Evolutionary conservation across 2,797 vertebrate genomes (phyloP).

Genomic region (Peromyscus nudipes): DNA sequence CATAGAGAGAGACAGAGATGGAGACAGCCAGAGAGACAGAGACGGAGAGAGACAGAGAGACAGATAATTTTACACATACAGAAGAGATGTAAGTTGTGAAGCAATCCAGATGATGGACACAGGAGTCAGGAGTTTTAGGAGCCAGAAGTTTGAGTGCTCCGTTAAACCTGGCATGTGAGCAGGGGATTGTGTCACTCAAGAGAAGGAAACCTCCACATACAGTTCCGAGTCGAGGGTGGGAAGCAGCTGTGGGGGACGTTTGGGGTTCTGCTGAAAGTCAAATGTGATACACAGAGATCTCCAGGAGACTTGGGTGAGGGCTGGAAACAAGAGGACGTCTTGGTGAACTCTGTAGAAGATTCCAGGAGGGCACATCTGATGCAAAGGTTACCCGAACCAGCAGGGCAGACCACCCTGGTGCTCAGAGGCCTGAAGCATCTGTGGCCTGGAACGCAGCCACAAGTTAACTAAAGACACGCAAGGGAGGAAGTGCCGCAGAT

Average conservation of each 20-base stretch:
- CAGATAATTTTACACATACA: neutral
- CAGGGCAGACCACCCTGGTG: neutral
- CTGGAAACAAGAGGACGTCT: neutral
- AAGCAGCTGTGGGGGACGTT: neutral
- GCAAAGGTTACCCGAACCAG: accelerated
- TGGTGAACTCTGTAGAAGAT: neutral
- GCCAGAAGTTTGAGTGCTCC: neutral
- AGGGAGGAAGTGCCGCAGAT: accelerated
- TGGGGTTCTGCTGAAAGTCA: neutral
- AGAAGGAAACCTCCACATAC: accelerated
- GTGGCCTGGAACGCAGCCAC: neutral
- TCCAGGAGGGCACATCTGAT: neutral
- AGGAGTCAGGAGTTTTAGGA: neutral
- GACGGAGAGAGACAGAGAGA: neutral
- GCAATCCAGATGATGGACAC: neutral
- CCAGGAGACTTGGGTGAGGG: neutral
- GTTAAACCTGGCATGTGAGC: neutral
- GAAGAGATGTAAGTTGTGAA: neutral
- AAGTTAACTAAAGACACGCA: neutral
- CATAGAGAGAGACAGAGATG: neutral
- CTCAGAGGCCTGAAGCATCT: neutral
- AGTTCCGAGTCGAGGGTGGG: neutral
- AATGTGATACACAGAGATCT: accelerated
- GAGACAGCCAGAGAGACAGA: neutral
- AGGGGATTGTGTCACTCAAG: neutral